Conservation (phyloP, 1,140 invertebrate genomes). For the Drosophila fuyamai region DNA sequence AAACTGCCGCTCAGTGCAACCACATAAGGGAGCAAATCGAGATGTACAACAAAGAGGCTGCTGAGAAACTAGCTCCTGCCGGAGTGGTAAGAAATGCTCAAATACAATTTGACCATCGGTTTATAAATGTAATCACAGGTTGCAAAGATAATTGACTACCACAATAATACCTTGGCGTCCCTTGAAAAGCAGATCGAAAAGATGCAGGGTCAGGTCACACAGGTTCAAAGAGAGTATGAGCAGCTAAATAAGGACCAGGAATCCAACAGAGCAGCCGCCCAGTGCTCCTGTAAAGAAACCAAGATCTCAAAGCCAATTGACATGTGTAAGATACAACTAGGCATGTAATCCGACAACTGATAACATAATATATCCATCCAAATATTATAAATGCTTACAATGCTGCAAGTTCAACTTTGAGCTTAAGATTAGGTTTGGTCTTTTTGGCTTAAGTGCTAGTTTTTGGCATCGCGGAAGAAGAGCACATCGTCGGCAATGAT, state of each 20-base stretch:
- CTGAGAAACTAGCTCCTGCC: neutral
- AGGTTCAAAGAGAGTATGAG: slow-evolving; percentile 7
- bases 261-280: neutral
- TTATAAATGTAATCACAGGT: slow-evolving; percentile 22
- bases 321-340: neutral
- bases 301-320: neutral
- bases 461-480: slow-evolving; percentile 87
- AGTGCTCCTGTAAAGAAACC: slow-evolving; percentile 7
- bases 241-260: slow-evolving; percentile 6
- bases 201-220: neutral
- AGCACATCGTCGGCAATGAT: slow-evolving; percentile 95
- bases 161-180: slow-evolving; percentile 12
- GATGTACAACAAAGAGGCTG: slow-evolving; percentile 11
- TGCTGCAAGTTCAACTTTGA: slow-evolving; percentile 65
- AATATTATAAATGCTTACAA: slow-evolving; percentile 54
- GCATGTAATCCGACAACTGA: slow-evolving; percentile 14
- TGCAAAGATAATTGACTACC: slow-evolving; percentile 32
- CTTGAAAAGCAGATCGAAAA: slow-evolving; percentile 39
- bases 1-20: slow-evolving; percentile 30
- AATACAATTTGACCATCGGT: neutral
- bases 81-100: slow-evolving; percentile 23
- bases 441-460: slow-evolving; percentile 32
- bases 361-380: slow-evolving; percentile 20
- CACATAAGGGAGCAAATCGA: slow-evolving; percentile 33
- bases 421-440: slow-evolving; percentile 54